Evolutionary conservation across 2,888 invertebrate species (phyloP).

Genomic region (Operophtera brumata): DNA sequence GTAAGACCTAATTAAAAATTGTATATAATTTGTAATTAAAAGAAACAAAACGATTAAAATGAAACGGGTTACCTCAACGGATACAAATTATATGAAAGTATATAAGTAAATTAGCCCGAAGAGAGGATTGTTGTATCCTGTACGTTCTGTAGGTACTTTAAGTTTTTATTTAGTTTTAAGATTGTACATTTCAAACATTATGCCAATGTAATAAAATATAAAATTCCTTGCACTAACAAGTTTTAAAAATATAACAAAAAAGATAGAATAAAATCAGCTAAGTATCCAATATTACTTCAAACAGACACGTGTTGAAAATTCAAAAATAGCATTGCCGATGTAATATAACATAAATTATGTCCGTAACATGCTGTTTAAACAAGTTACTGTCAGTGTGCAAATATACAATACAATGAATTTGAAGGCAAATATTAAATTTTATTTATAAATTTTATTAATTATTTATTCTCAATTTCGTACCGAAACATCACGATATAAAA

Average conservation of each 20-base stretch:
- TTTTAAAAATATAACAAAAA: not conserved
- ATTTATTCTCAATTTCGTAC: not conserved
- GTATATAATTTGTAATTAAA: not conserved
- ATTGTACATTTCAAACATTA: constrained; percentile 31
- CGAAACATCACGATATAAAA: not conserved
- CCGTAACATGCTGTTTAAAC: not conserved
- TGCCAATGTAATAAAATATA: constrained; percentile 7
- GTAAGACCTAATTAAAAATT: not conserved
- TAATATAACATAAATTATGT: not conserved
- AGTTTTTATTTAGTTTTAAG: constrained; percentile 40
- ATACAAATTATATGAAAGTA: not conserved
- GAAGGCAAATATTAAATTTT: not conserved
- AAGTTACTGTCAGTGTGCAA: not conserved
- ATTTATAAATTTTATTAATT: too few species aligned
- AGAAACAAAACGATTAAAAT: not conserved
- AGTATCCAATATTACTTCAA: too few species aligned
- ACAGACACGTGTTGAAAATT: too few species aligned
- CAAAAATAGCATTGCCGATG: too few species aligned
- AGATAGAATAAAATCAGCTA: constrained; percentile 1
- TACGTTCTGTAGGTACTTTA: constrained; percentile 23
- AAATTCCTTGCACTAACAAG: not conserved
- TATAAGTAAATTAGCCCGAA: not conserved
- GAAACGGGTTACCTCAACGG: constrained; percentile 2
- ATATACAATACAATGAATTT: not conserved
- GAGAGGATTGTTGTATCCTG: not conserved